Conservation (phyloP, 2,888 invertebrate species). For the Drosophila anomelani region DNA sequence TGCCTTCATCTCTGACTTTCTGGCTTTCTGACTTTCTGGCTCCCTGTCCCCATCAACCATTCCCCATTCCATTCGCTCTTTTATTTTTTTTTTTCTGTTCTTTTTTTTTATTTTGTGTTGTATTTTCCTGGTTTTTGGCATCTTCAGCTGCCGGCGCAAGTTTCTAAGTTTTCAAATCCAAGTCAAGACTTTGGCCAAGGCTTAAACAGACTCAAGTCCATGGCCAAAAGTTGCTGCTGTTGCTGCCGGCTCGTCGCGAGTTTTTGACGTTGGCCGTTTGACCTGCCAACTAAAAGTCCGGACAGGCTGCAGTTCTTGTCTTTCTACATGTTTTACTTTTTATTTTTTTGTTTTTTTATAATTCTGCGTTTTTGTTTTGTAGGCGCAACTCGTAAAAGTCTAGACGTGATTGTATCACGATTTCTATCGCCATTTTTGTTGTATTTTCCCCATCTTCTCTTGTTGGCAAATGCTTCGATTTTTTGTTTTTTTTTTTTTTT, state of each 20-base stretch:
- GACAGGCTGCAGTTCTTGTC: constrained; percentile 50
- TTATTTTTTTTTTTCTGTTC: constrained; percentile 7
- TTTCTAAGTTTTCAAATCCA: constrained; percentile 74
- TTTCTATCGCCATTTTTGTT: constrained; percentile 83
- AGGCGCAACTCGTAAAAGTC: constrained; percentile 83
- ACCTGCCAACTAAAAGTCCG: constrained; percentile 58
- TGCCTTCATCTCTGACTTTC: constrained; percentile 41
- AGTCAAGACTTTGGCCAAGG: constrained; percentile 51
- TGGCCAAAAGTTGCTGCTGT: constrained; percentile 51
- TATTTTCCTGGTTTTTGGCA: constrained; percentile 20
- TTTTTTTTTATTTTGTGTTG: constrained; percentile 38
- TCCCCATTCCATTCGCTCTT: constrained; percentile 12
- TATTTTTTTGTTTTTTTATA: constrained; percentile 28
- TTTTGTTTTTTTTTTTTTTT: constrained; percentile 9
- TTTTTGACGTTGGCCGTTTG: constrained; percentile 72
- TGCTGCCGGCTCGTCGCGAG: constrained; percentile 36
- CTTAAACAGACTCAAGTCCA: constrained; percentile 55
- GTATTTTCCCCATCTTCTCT: constrained; percentile 50
- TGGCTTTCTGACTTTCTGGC: constrained; percentile 21
- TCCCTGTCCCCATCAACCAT: constrained; percentile 19
- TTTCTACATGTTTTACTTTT: constrained; percentile 28
- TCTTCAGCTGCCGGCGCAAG: constrained; percentile 62
- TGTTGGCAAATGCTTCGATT: constrained; percentile 45
- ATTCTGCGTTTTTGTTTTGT: constrained; percentile 55
- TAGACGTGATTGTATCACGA: constrained; percentile 84